Base-by-base conservation (phyloP, 2,888 invertebrate species). In the Yponomeuta cagnagella region DNA sequence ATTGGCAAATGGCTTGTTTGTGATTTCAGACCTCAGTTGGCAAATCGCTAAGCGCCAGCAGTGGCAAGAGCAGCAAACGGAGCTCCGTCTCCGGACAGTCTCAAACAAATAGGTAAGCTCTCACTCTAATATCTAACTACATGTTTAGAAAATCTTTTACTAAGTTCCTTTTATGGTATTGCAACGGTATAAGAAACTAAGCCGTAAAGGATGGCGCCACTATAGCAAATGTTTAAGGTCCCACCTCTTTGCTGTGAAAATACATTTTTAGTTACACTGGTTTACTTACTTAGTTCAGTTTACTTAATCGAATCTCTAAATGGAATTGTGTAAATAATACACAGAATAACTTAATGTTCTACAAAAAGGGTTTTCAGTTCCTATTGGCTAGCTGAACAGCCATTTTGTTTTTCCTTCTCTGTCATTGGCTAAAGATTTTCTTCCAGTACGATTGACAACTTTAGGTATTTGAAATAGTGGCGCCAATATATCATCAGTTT, bases 21-120 rank as follows among this genome's bases (percentile, higher is more conserved):
- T 43, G 43, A 43, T 79, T 78, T 43, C 84, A 92, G 92, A 88
- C 89, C n/a, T 91, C 90, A 63, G 90, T 92, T 6, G 89, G 87
- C 43, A 92, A 92, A 78, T 91, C 92, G 0, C 77, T 92, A 30
- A 92, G 89, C 72, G 89, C 92, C 0, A 86, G 79, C 64, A 89
- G 91, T 77, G 89, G 91, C 4, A 92, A 92, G 74, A 87, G 87
- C 75, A 90, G 91, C 78, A 92, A 92, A 74, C 80, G 92, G 1
- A 92, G 91, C 75, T 92, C 92, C 1, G 89, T 92, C 1, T 92
- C 92, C 65, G 85, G 91, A 73, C 90, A 89, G 76, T 92, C 92
- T 68, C 91, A 90, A 77, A 90, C 81, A 76, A 89, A 86, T 83
- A 87, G 91, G 92, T 92, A 82, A 86, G 90, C 83, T 58, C 52